Evolutionary conservation across 1,140 invertebrate species (phyloP).

Genomic region (Neodiprion lecontei): DNA sequence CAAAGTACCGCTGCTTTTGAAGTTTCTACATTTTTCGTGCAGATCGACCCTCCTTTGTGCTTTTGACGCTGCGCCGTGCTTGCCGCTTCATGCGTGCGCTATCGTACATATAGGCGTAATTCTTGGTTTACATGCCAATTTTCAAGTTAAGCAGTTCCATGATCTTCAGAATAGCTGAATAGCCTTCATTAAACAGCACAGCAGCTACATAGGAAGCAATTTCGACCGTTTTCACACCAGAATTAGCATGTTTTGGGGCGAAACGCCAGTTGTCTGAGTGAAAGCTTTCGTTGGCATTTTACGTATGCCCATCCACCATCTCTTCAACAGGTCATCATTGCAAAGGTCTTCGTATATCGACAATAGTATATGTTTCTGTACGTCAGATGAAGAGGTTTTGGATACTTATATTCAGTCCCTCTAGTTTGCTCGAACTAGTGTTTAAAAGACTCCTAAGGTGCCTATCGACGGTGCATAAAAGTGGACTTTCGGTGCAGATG

Average conservation of each 20-base stretch:
- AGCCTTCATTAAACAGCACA: conserved; percentile 17
- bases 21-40: conserved; percentile 13
- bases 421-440: too few species aligned
- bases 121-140: conserved; percentile 12
- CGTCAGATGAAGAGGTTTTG: conserved; percentile 1
- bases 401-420: too few species aligned
- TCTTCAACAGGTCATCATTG: neutral
- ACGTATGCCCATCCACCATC: neutral
- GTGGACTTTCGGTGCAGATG: too few species aligned
- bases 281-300: neutral
- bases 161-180: conserved; percentile 10
- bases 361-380: neutral
- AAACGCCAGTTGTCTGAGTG: neutral
- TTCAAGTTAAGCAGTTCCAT: conserved; percentile 14
- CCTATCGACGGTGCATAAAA: too few species aligned
- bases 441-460: too few species aligned
- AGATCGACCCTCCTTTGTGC: conserved; percentile 15
- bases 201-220: conserved; percentile 14
- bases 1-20: conserved; percentile 15
- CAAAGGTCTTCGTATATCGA: conserved; percentile 1
- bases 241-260: conserved; percentile 4
- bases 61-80: conserved; percentile 11
- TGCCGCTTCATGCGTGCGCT: conserved; percentile 15
- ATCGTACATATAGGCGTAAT: conserved; percentile 15
- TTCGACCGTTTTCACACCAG: conserved; percentile 2